Evolutionary conservation across 2,888 invertebrate genomes (phyloP), one percentile per base, ranked within the genome.

Genomic region (Phrixothrix hirtus): DNA sequence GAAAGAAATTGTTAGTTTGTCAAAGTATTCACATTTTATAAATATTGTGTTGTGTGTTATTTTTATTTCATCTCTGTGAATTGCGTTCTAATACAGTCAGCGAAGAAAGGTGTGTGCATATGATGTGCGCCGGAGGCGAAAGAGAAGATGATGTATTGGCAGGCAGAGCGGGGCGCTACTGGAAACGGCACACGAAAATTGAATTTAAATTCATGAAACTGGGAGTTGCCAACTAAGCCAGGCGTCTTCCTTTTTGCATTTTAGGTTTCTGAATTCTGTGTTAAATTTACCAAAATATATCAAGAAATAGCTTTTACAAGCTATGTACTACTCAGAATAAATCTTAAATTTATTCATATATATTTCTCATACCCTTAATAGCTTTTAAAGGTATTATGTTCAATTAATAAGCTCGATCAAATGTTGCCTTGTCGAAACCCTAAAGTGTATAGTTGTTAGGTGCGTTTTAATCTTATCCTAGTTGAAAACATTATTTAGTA

Each of bases 191-290:
- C 68, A 70, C 67, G 72, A 71, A 72, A 72, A 73, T 73, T 73
- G 73, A 72, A 73, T 73, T 73, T 72, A 73, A 73, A 72, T 73
- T 73, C 72, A 72, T 72, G 72, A 72, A 73, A 71, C 68, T 70
- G 70, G 68, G 70, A 71, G 71, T 70, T 69, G 69, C 68, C 65
- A 68, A 58, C 55, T 46, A 43, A 49, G 45, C 55, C 45, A 47
- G 38, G 47, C 54, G 48, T 48, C 48, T 55, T 55, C 49, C 44
- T 49, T 55, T 55, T 55, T 45, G 49, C 49, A 50, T 55, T 36
- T 44, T 45, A 42, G 50, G 49, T 41, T 45, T 46, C 47, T 44
- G 44, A 39, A 49, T 44, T 54, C 54, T 46, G 49, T 45, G 50
- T 49, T 54, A 43, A 48, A 54, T 54, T 54, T 49, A 49, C 41